Conservation (phyloP, 2,888 invertebrate genomes). For the Limnephilus rhombicus region DNA sequence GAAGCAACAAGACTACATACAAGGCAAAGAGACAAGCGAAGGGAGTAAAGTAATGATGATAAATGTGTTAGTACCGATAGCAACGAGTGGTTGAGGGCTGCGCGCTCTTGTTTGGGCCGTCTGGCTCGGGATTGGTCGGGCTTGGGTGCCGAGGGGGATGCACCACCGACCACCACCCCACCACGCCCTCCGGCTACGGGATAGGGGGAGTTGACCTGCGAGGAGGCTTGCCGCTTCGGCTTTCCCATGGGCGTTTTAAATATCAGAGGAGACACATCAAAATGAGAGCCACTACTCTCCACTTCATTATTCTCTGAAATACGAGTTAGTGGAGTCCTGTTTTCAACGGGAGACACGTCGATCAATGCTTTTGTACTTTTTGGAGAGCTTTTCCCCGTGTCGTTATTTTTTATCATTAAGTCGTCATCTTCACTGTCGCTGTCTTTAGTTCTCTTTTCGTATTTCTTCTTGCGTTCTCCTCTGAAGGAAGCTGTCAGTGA, state of each 20-base stretch:
- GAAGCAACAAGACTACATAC: constrained; percentile 17
- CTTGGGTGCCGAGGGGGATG: constrained; percentile 73
- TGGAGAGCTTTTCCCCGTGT: constrained; percentile 71
- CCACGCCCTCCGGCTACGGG: constrained; percentile 68
- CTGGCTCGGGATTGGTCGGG: constrained; percentile 69
- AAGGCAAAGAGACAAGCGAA: constrained; percentile 42
- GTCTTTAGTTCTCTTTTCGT: constrained; percentile 75
- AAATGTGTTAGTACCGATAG: constrained; percentile 79
- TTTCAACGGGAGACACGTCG: constrained; percentile 58
- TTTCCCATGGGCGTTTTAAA: constrained; percentile 63
- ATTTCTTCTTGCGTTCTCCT: constrained; percentile 77
- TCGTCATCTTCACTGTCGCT: constrained; percentile 71
- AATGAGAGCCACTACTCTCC: constrained; percentile 64
- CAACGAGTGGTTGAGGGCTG: constrained; percentile 64
- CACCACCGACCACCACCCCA: constrained; percentile 69
- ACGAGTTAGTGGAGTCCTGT: constrained; percentile 70
- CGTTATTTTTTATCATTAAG: constrained; percentile 71
- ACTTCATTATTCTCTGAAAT: constrained; percentile 70
- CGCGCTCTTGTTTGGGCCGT: constrained; percentile 69
- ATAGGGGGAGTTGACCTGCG: constrained; percentile 66
- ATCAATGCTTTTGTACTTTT: constrained; percentile 68
- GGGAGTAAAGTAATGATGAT: constrained; percentile 49
- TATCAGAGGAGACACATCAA: constrained; percentile 57
- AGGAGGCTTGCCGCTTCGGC: constrained; percentile 56
- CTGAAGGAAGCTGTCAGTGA: constrained; percentile 77